Conservation (phyloP, 2,113 vertebrate species). For the Pongo pygmaeus region DNA sequence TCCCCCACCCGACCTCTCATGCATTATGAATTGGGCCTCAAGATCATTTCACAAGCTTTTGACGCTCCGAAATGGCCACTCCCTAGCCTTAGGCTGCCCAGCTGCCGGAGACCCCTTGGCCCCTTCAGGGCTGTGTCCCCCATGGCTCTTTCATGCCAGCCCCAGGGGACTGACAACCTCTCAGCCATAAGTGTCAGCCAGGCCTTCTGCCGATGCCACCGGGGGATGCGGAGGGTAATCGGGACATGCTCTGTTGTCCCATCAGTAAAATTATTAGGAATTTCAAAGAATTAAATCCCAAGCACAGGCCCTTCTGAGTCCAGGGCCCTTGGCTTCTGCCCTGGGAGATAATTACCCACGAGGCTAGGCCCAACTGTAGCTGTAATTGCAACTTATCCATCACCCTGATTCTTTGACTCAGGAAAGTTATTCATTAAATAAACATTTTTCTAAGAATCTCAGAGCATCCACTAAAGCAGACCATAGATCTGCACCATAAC, state of each 20-base stretch:
- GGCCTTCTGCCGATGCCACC: not conserved
- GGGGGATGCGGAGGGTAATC: rapidly evolving
- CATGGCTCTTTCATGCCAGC: not conserved
- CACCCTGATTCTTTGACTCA: not conserved
- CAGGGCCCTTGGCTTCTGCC: not conserved
- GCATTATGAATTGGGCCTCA: constrained; percentile 57
- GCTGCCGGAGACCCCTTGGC: not conserved
- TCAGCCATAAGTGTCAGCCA: not conserved
- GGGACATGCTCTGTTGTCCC: rapidly evolving
- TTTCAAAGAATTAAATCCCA: not conserved
- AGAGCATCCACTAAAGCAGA: not conserved
- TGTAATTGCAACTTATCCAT: too few species aligned
- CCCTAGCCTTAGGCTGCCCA: not conserved
- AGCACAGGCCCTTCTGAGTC: not conserved
- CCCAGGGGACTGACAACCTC: not conserved
- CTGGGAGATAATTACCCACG: not conserved
- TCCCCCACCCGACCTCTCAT: constrained; percentile 32
- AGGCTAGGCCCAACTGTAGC: not conserved
- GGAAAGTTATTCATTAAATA: not conserved
- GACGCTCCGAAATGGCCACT: not conserved
- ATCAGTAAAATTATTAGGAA: not conserved
- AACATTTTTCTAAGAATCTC: not conserved
- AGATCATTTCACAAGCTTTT: constrained; percentile 42
- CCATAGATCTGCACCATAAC: not conserved
- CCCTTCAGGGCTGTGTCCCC: not conserved